phyloP scores from a whole-genome alignment of 2,797 vertebrate genomes.

The Trichosurus vulpecula region DNA sequence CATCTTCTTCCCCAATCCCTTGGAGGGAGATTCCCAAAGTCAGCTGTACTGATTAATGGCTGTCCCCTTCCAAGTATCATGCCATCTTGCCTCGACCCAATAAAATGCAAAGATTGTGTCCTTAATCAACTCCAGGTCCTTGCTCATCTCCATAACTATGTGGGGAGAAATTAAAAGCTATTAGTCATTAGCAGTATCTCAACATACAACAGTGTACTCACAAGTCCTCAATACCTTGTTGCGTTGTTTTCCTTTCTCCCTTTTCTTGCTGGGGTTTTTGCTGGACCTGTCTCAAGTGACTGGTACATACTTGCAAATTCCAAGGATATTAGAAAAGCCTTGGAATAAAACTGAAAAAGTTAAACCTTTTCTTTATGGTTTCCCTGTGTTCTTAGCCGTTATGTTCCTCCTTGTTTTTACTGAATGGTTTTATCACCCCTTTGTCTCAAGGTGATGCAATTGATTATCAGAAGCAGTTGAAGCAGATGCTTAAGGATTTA shows the following conservation, averaged over 20 bases:
- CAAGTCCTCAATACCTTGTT: background rate
- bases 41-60: background rate
- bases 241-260: background rate
- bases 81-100: background rate
- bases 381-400: background rate
- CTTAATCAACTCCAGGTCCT: background rate
- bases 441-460: conserved; percentile 83
- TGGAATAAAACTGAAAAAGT: background rate
- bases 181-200: background rate
- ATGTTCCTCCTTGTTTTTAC: conserved; percentile 33
- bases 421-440: conserved; percentile 14
- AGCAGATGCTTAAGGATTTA: conserved; percentile 96
- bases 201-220: background rate
- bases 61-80: rapidly evolving
- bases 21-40: background rate
- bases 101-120: background rate
- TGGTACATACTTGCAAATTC: background rate
- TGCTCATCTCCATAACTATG: background rate
- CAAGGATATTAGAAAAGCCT: background rate
- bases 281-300: background rate
- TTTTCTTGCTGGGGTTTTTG: background rate
- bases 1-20: background rate
- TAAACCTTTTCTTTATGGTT: background rate
- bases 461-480: conserved; percentile 94
- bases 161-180: background rate